phyloP scores from a whole-genome alignment of 64 coral and sea anemone genomes.

The Exaiptasia diaphana region DNA sequence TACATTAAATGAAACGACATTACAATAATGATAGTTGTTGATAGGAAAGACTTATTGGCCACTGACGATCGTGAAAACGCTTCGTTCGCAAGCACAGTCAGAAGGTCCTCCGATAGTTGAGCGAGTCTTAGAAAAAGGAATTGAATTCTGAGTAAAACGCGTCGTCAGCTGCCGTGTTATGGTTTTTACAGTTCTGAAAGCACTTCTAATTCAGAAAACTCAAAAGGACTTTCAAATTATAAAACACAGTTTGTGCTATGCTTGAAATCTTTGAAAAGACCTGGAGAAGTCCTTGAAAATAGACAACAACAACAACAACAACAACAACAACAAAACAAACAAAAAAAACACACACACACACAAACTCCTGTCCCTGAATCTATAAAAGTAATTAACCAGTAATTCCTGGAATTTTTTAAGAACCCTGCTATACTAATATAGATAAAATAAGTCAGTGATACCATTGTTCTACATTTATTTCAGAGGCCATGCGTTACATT shows the following conservation, averaged over 20 bases:
- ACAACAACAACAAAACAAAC: neutral
- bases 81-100: too few species aligned
- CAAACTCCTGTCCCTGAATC: neutral
- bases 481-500: slow-evolving; percentile 54
- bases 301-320: neutral
- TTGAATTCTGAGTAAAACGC: neutral
- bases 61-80: neutral
- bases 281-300: too few species aligned
- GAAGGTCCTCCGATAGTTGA: neutral
- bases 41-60: neutral
- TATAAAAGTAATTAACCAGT: neutral
- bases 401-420: neutral
- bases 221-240: too few species aligned
- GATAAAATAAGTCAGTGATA: neutral
- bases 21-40: neutral
- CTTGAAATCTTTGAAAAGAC: too few species aligned
- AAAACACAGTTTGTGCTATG: too few species aligned
- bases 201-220: too few species aligned
- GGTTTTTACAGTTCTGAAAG: neutral
- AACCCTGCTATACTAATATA: neutral
- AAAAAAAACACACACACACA: neutral
- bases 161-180: neutral
- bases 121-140: neutral
- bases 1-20: neutral
- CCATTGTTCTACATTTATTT: neutral